Conservation (phyloP, 2,797 vertebrate genomes). For the Centroberyx gerrardi region DNA sequence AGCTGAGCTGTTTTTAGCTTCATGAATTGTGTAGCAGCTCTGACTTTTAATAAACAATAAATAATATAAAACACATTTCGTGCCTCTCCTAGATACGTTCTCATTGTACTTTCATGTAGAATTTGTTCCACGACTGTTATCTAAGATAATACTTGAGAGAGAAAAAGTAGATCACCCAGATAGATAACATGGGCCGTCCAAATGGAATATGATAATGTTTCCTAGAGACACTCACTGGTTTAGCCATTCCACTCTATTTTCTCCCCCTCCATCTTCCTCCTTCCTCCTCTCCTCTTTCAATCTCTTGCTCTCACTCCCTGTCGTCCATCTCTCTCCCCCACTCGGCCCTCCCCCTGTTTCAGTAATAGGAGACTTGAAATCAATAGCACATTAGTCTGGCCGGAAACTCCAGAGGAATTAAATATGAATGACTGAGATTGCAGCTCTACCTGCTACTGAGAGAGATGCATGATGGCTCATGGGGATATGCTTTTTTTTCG, state of each 20-base stretch:
- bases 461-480: constrained; percentile 78
- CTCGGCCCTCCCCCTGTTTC: constrained; percentile 67
- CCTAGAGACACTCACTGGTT: constrained; percentile 45
- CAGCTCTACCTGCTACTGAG: constrained; percentile 85
- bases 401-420: constrained; percentile 88
- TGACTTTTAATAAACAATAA: constrained; percentile 61
- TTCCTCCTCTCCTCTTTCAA: constrained; percentile 67
- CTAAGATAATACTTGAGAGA: constrained; percentile 6
- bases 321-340: constrained; percentile 64
- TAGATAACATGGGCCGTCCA: constrained; percentile 21
- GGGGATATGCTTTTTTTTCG: constrained; percentile 64
- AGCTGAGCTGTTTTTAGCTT: constrained; percentile 48
- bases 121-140: constrained; percentile 22
- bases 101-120: constrained; percentile 39
- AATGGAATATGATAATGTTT: constrained; percentile 49
- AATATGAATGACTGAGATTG: constrained; percentile 91
- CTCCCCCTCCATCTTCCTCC: constrained; percentile 47
- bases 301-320: constrained; percentile 72
- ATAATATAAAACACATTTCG: constrained; percentile 49
- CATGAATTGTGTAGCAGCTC: constrained; percentile 34
- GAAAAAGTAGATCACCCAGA: constrained; percentile 37
- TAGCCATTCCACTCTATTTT: constrained; percentile 51
- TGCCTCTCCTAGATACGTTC: constrained; percentile 28
- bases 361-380: constrained; percentile 88
- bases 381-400: constrained; percentile 90